Base-by-base conservation (phyloP, 2,888 invertebrate genomes). In the Dryomyza anilis region DNA sequence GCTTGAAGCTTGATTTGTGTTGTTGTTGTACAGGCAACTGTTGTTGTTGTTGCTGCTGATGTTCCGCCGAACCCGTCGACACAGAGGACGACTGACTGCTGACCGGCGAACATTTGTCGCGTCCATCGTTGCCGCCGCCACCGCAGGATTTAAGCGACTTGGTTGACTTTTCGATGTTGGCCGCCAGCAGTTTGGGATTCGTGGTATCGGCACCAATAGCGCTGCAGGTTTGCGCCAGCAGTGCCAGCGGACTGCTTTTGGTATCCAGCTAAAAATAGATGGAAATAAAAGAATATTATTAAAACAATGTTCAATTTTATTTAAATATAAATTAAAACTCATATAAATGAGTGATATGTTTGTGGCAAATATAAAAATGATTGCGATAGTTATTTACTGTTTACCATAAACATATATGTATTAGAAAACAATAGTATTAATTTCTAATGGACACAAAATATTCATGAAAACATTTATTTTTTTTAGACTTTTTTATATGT, bases 151-250 rank as follows among this genome's bases (percentile, higher is more conserved):
- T 89, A 10, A 76, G 71, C 52, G 84, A 83, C 74, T 85, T 86
- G 76, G 86, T 87, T 46, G 88, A 87, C 79, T 92, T 91, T 75
- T 92, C 92, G 63, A 90, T 88, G 65, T 90, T 89, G 68, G 90
- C 89, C 71, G 90, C 89, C 73, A 92, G 85, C 66, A 92, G 85
- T 78, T 92, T 91, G 62, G 91, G 88, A 81, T 90, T 90, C 59
- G 94, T 91, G 27, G 92, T 87, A 84, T 96, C 96, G 5, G 93
- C 91, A 70, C 96, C 98, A 78, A 98, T 98, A 80, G 96, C 96
- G 83, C 96, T 97, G 87, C 98, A 98, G 62, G 98, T 98, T 84
- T 97, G 96, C 60, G 97, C 97, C 76, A 98, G 86, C 68, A 98
- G 86, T 56, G 97, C 97, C 83, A 98, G 85, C 19, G 98, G 98